Conservation (phyloP, 2,797 vertebrate species). For the Semaprochilodus insignis region DNA sequence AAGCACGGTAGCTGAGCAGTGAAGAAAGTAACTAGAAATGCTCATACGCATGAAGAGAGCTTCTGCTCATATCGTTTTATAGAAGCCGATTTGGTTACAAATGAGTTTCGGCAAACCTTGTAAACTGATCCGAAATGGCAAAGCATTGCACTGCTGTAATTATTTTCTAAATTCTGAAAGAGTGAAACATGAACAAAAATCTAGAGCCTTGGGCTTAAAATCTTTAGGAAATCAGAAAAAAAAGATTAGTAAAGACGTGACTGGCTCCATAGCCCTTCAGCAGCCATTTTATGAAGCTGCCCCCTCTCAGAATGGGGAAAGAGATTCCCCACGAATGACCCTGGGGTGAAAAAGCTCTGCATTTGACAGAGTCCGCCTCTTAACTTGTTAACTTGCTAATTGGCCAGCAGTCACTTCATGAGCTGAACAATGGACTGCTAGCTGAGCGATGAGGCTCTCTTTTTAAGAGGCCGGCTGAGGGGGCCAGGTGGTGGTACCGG, state of each 20-base stretch:
- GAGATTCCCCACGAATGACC: conserved; percentile 68
- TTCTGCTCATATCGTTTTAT: conserved; percentile 57
- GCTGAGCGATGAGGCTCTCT: conserved; percentile 69
- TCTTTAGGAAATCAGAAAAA: background rate
- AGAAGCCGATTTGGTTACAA: conserved; percentile 71
- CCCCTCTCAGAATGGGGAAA: conserved; percentile 49
- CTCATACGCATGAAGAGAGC: conserved; percentile 38
- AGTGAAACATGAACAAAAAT: conserved; percentile 33
- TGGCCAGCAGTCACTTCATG: conserved; percentile 81
- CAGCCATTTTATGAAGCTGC: conserved; percentile 58
- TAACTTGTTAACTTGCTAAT: conserved; percentile 91
- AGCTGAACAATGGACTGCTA: conserved; percentile 68
- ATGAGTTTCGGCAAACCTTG: conserved; percentile 72
- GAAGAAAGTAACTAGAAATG: conserved; percentile 47
- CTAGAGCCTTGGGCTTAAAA: conserved; percentile 5
- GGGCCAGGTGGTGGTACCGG: conserved; percentile 64
- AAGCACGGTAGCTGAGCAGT: conserved; percentile 19
- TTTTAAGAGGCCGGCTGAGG: conserved; percentile 61
- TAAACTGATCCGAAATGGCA: conserved; percentile 74
- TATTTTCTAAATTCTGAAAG: conserved; percentile 73
- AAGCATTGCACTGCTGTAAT: conserved; percentile 69
- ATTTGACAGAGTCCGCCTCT: conserved; percentile 89
- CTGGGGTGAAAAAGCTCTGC: conserved; percentile 81
- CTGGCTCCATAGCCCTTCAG: conserved; percentile 37
- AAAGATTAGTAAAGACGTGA: conserved; percentile 18